Evolutionary conservation across 2,888 invertebrate genomes (phyloP).

Genomic region (Gastracanthus pulcherrimus): DNA sequence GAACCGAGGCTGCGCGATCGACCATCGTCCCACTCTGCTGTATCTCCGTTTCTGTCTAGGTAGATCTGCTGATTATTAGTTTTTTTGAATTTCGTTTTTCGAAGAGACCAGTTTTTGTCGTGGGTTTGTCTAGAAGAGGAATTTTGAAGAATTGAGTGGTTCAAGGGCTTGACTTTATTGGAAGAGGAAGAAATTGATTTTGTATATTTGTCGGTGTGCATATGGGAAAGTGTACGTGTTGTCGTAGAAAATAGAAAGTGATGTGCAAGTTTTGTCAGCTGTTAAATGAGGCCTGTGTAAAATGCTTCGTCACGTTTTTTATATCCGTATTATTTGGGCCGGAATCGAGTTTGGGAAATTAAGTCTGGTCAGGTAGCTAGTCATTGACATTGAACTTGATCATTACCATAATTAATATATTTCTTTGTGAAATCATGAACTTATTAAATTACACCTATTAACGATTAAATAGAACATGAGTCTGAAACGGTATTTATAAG

Average conservation of each 20-base stretch:
- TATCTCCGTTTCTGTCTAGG: not conserved
- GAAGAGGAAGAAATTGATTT: not conserved
- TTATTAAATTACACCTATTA: too few relatives aligned
- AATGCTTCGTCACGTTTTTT: conserved; percentile 11
- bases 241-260: conserved; percentile 25
- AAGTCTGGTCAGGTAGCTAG: not conserved
- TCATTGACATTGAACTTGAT: not conserved
- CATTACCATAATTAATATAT: too few relatives aligned
- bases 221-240: not conserved
- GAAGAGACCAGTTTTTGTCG: not conserved
- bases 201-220: not conserved
- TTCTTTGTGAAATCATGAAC: too few relatives aligned
- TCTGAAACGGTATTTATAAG: too few relatives aligned
- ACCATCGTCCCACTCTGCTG: not conserved
- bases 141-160: too few relatives aligned
- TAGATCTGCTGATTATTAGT: not conserved
- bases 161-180: not conserved
- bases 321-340: not conserved
- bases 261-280: conserved; percentile 19
- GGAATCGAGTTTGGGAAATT: not conserved
- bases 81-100: not conserved
- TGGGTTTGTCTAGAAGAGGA: too few relatives aligned
- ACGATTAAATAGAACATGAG: too few relatives aligned
- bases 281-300: not conserved
- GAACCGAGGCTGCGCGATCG: not conserved